Conservation (phyloP, 1,140 invertebrate species). For the Lineus longissimus region DNA sequence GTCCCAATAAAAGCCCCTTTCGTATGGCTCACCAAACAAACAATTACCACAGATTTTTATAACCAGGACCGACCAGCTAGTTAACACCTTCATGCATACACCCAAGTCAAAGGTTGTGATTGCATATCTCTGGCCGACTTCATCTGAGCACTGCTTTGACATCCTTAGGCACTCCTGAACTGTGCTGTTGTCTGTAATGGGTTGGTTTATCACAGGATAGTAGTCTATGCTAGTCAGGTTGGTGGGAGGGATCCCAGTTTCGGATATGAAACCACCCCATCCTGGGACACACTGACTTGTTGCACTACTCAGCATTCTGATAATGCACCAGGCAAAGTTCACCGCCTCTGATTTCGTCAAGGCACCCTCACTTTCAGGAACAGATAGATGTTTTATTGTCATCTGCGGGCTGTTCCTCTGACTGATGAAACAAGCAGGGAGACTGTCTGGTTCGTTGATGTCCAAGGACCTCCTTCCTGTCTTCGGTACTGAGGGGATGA, state of each 20-base stretch:
- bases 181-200: constrained; percentile 23
- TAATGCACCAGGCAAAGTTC: constrained; percentile 14
- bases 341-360: not conserved
- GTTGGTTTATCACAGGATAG: constrained; percentile 21
- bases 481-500: not conserved
- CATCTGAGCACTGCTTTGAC: too few species aligned
- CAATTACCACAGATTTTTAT: too few species aligned
- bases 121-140: too few species aligned
- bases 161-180: constrained; percentile 20
- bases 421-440: constrained; percentile 20
- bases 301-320: not conserved
- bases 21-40: too few species aligned
- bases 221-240: constrained; percentile 26
- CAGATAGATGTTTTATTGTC: not conserved
- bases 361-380: constrained; percentile 2
- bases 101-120: too few species aligned
- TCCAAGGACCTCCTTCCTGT: not conserved
- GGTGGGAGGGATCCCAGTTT: constrained; percentile 8
- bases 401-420: constrained; percentile 9
- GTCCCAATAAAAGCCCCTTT: too few species aligned
- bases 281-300: constrained; percentile 11
- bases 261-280: constrained; percentile 19
- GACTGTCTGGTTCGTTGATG: not conserved
- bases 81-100: too few species aligned
- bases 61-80: too few species aligned